Evolutionary conservation across 1,140 invertebrate species (phyloP).

Genomic region (Asobara japonica): DNA sequence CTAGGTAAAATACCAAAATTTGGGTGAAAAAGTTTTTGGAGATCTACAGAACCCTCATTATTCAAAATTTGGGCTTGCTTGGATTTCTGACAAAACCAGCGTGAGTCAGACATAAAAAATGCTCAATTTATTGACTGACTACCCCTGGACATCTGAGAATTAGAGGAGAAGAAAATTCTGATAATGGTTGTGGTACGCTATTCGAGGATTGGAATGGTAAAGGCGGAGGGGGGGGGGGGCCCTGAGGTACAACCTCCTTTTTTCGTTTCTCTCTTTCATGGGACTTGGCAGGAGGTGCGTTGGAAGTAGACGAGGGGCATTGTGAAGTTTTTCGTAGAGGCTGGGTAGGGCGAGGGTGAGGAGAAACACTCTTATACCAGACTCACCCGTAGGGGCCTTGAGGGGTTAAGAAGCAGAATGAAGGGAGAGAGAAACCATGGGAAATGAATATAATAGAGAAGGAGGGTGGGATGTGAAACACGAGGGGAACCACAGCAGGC

Average conservation of each 20-base stretch:
- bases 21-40: too few species aligned
- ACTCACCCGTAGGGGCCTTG: not conserved
- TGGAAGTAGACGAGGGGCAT: not conserved
- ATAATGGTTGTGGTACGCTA: not conserved
- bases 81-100: too few species aligned
- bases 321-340: not conserved
- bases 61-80: too few species aligned
- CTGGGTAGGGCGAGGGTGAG: constrained; percentile 3
- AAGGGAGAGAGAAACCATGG: not conserved
- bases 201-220: not conserved
- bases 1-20: too few species aligned
- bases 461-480: constrained; percentile 11
- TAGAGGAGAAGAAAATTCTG: not conserved
- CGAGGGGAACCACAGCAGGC: constrained; percentile 15
- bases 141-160: not conserved
- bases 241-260: not conserved
- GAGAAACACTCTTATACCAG: too few species aligned
- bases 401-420: constrained; percentile 3
- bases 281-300: constrained; percentile 9
- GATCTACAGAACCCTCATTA: too few species aligned
- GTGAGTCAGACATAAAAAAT: too few species aligned
- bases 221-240: constrained; percentile 19
- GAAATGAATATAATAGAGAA: constrained; percentile 26
- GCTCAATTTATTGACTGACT: too few species aligned
- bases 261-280: not conserved